Evolutionary conservation across 2,113 vertebrate species (phyloP).

Genomic region (Chiloscyllium plagiosum): DNA sequence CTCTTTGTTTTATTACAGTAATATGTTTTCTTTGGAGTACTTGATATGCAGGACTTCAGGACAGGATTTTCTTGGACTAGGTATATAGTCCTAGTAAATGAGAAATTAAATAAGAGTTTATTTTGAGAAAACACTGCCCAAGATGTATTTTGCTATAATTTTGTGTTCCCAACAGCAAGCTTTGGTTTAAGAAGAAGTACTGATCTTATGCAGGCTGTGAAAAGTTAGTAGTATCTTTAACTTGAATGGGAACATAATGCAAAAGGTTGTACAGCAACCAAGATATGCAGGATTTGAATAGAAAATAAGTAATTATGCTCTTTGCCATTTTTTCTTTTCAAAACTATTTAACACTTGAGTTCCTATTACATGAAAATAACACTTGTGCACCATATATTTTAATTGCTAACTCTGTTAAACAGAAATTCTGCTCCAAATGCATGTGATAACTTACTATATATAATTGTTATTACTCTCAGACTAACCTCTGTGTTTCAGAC

Average conservation of each 20-base stretch:
- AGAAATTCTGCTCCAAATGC: background rate
- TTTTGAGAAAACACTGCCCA: background rate
- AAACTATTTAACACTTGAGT: background rate
- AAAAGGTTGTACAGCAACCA: background rate
- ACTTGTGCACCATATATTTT: background rate
- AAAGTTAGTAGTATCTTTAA: background rate
- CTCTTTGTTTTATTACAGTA: background rate
- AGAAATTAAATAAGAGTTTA: background rate
- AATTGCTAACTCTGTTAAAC: background rate
- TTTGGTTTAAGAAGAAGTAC: background rate
- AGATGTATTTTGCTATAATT: background rate
- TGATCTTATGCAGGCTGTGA: background rate
- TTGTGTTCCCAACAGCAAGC: background rate
- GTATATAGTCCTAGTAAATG: background rate
- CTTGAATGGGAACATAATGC: background rate
- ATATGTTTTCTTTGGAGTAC: background rate
- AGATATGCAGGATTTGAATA: background rate
- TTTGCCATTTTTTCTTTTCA: background rate
- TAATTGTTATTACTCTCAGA: background rate
- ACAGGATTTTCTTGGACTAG: background rate
- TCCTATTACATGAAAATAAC: background rate
- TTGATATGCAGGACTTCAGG: background rate
- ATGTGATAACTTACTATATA: background rate
- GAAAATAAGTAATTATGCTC: background rate
- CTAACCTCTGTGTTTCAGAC: background rate